These are phyloP conservation scores for Penaeus japonicus DNA, from an alignment of 1,140 invertebrate genomes.

Conservation along the genomic window DNA sequence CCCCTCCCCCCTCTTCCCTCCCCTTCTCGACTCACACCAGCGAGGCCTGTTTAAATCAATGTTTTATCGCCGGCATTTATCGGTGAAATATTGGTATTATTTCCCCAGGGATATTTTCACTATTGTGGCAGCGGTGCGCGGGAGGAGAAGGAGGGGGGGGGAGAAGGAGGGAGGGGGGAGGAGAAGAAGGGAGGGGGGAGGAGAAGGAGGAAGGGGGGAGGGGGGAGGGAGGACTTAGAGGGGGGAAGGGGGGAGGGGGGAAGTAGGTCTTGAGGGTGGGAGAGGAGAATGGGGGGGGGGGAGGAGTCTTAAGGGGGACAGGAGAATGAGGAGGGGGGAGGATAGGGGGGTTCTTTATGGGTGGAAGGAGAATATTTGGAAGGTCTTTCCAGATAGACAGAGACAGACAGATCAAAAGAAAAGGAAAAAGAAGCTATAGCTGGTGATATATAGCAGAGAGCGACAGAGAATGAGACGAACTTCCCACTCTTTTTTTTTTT, in stretches of 20 bases:
- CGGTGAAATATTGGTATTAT: slow-evolving; percentile 58
- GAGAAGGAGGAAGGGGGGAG: neutral
- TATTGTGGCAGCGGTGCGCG: slow-evolving; percentile 44
- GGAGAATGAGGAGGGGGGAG: neutral
- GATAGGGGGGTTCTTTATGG: too few relatives aligned
- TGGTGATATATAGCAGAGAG: neutral
- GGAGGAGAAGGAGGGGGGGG: neutral
- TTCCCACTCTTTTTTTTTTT: neutral
- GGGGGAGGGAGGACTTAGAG: neutral
- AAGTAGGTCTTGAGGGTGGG: too few relatives aligned
- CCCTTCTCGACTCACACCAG: slow-evolving; percentile 37
- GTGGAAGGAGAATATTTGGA: too few relatives aligned
- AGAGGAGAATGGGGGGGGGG: too few relatives aligned
- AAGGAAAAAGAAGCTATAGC: neutral
- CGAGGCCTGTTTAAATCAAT: slow-evolving; percentile 52
- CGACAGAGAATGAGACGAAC: neutral
- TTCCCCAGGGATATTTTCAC: slow-evolving; percentile 54
- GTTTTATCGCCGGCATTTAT: slow-evolving; percentile 58
- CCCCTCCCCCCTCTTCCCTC: neutral
- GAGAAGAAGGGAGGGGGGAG: neutral
- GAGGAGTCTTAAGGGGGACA: too few relatives aligned
- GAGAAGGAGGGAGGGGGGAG: neutral
- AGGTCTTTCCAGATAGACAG: neutral
- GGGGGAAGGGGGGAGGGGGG: neutral
- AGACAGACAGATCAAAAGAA: neutral